These are phyloP conservation scores for Autographa pulchrina DNA, from an alignment of 2,888 invertebrate genomes.

Conservation along the genomic window DNA sequence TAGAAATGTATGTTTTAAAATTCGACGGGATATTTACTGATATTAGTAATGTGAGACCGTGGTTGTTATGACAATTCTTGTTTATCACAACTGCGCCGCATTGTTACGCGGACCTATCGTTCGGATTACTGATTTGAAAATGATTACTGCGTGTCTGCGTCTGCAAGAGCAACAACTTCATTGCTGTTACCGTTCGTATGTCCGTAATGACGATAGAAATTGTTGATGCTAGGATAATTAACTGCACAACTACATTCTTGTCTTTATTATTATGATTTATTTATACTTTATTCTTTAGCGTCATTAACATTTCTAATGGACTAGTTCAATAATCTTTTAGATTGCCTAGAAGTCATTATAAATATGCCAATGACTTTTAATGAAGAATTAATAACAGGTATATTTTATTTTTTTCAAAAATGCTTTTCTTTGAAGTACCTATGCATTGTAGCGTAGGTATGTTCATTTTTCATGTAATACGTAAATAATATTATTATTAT, in stretches of 20 bases:
- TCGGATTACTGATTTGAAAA: constrained; percentile 34
- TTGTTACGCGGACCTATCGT: constrained; percentile 34
- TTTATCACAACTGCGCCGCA: constrained; percentile 44
- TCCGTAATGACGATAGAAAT: constrained; percentile 16
- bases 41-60: constrained; percentile 37
- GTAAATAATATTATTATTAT: no score
- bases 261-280: background rate
- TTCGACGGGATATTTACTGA: constrained; percentile 57
- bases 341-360: background rate
- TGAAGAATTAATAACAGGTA: background rate
- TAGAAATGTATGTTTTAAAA: constrained; percentile 54
- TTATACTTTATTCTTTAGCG: background rate
- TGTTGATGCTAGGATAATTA: constrained; percentile 9
- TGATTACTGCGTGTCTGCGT: background rate
- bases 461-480: no score
- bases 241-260: constrained; percentile 2
- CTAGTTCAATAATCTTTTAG: background rate
- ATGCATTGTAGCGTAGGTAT: no score
- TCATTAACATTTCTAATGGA: constrained; percentile 1
- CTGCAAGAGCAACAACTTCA: constrained; percentile 13
- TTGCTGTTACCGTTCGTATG: constrained; percentile 13
- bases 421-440: no score
- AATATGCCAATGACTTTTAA: background rate
- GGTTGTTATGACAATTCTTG: constrained; percentile 43
- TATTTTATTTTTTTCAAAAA: background rate